Conservation (phyloP, 2,113 vertebrate species). For the Corvus cornix region DNA sequence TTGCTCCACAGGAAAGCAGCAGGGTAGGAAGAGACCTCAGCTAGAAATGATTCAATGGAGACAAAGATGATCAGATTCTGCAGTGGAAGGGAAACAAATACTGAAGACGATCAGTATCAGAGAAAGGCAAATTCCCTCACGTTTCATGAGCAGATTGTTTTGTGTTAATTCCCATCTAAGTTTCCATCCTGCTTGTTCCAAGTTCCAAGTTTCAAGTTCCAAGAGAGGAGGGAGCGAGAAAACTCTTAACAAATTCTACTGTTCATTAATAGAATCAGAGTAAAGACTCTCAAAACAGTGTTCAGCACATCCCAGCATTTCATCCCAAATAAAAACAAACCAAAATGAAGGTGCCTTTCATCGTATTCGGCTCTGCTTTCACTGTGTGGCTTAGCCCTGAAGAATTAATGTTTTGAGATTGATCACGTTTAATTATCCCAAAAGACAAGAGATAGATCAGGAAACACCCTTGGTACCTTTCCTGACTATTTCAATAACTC, state of each 20-base stretch:
- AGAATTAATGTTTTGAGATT: not conserved
- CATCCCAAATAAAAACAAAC: not conserved
- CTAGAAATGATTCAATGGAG: not conserved
- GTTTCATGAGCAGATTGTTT: not conserved
- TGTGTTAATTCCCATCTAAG: not conserved
- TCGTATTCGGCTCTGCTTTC: rapidly evolving
- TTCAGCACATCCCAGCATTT: not conserved
- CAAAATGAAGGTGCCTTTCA: not conserved
- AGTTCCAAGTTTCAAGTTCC: not conserved
- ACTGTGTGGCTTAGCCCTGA: not conserved
- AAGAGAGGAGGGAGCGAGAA: not conserved
- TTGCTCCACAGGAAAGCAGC: not conserved
- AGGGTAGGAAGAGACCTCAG: not conserved
- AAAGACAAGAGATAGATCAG: not conserved
- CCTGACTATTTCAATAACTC: not conserved
- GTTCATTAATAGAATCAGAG: not conserved
- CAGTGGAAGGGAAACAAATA: not conserved
- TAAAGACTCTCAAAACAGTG: not conserved
- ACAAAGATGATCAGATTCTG: not conserved
- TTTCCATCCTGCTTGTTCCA: not conserved
- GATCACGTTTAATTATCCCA: not conserved
- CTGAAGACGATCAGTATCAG: not conserved
- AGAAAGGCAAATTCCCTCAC: not conserved
- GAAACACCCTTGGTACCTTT: not conserved
- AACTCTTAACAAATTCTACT: not conserved